Evolutionary conservation across 2,113 vertebrate species (phyloP).

Genomic region (Dasyurus viverrinus): DNA sequence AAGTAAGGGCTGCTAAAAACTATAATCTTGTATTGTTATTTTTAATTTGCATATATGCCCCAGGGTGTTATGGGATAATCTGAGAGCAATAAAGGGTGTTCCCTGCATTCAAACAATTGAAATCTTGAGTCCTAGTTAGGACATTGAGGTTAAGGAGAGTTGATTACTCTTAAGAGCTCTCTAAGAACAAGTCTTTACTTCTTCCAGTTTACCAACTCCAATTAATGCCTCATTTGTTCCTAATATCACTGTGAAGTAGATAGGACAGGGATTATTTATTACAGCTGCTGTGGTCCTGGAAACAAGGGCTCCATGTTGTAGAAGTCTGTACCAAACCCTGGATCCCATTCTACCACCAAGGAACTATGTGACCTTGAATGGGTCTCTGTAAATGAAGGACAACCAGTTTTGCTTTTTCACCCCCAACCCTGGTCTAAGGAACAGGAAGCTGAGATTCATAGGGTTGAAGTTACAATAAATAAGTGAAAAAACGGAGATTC

Average conservation of each 20-base stretch:
- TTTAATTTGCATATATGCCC: background rate
- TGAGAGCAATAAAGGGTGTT: background rate
- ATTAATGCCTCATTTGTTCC: background rate
- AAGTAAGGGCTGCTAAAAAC: background rate
- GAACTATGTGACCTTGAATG: background rate
- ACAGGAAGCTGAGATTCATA: background rate
- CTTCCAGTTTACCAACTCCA: background rate
- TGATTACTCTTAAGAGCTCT: background rate
- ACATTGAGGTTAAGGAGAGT: background rate
- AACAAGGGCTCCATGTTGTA: background rate
- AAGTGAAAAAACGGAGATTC: background rate
- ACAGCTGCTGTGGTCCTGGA: background rate
- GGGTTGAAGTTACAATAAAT: background rate
- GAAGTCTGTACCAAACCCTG: background rate
- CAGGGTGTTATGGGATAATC: background rate
- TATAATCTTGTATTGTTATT: constrained; percentile 2
- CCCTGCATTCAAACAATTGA: background rate
- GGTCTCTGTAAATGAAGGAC: background rate
- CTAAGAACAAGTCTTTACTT: background rate
- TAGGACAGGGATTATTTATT: background rate
- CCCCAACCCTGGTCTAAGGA: background rate
- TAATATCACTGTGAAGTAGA: background rate
- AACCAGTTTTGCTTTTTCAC: background rate
- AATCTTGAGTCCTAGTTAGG: background rate
- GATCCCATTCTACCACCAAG: too few species aligned